Evolutionary conservation across 2,113 vertebrate species (phyloP).

Genomic region (Hipposideros armiger): DNA sequence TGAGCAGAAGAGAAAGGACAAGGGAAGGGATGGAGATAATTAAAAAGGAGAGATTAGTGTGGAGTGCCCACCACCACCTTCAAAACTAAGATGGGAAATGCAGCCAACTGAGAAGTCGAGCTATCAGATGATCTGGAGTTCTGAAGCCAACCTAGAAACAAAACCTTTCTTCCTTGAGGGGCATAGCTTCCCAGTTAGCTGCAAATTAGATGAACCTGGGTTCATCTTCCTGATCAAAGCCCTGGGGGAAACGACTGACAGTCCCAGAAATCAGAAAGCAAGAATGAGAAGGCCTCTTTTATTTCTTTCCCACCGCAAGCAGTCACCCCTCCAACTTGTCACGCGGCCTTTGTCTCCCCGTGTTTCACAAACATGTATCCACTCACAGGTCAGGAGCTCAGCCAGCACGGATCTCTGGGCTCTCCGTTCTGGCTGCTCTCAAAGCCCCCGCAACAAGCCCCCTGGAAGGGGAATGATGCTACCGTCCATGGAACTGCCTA

Average conservation of each 20-base stretch:
- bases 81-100: not conserved
- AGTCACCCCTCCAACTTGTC: not conserved
- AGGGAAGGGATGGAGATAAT: not conserved
- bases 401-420: rapidly evolving
- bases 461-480: rapidly evolving
- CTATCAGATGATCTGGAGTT: not conserved
- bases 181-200: not conserved
- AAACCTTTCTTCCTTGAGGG: not conserved
- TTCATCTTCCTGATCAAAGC: not conserved
- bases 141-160: not conserved
- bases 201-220: too few relatives aligned
- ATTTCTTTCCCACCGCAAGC: rapidly evolving
- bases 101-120: not conserved
- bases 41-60: not conserved
- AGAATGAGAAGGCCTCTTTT: not conserved
- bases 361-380: not conserved
- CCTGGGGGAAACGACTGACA: not conserved
- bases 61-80: not conserved
- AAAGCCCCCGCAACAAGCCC: not conserved
- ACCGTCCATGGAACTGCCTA: rapidly evolving
- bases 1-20: conserved; percentile 71
- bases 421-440: not conserved
- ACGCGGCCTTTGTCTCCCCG: rapidly evolving
- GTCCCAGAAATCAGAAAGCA: not conserved
- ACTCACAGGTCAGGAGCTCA: not conserved